Evolutionary conservation across 2,113 vertebrate genomes (phyloP).

Genomic region (Vulpes vulpes): DNA sequence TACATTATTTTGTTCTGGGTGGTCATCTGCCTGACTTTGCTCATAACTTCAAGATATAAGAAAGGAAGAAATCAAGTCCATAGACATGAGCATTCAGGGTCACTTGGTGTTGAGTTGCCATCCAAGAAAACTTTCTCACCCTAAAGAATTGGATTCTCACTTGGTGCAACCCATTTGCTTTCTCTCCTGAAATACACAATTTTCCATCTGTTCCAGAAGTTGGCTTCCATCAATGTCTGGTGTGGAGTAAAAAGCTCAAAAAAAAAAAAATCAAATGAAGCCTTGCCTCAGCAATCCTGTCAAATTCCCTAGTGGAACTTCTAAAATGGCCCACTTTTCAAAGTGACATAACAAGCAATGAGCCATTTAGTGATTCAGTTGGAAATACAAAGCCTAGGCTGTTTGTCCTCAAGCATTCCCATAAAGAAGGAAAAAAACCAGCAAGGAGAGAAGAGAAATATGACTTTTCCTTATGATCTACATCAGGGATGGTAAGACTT

Average conservation of each 20-base stretch:
- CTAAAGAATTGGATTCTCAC: not conserved
- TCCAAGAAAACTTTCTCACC: not conserved
- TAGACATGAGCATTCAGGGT: not conserved
- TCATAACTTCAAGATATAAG: not conserved
- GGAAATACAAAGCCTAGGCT: not conserved
- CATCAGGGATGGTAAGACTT: not conserved
- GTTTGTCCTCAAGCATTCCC: constrained; percentile 49
- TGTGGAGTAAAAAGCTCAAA: constrained; percentile 10
- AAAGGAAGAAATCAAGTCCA: not conserved
- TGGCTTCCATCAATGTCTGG: constrained; percentile 30
- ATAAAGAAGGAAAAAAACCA: not conserved
- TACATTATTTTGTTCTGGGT: not conserved
- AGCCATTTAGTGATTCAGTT: not conserved
- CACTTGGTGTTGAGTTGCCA: not conserved
- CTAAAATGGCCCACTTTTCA: constrained; percentile 44
- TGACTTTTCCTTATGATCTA: not conserved
- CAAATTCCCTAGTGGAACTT: constrained; percentile 15
- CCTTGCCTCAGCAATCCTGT: constrained; percentile 51
- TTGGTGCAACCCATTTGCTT: not conserved
- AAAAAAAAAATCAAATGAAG: constrained; percentile 47
- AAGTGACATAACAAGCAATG: constrained; percentile 51
- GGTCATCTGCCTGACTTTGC: not conserved
- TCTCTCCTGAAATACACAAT: constrained; percentile 28
- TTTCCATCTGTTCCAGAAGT: constrained; percentile 53
- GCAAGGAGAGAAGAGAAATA: not conserved